A percentile compares a stretch with the other conserved stretches of the same genome.
phyloP scores from a whole-genome alignment of 2,113 vertebrate genomes.

The Toxostoma redivivum region DNA sequence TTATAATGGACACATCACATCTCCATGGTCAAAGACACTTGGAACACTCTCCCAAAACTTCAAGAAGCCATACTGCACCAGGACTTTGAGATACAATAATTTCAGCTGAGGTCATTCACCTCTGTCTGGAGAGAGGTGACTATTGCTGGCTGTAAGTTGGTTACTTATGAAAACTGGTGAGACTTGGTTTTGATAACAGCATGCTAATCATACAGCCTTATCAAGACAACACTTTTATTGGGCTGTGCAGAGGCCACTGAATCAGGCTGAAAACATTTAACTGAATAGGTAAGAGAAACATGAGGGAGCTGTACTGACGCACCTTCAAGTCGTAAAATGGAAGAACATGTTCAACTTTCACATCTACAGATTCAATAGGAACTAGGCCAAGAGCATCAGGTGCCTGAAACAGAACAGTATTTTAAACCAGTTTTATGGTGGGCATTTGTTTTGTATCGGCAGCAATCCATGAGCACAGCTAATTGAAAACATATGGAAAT shows the following conservation, averaged over 20 bases:
- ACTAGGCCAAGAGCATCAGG: constrained; percentile 65
- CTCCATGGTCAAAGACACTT: background rate
- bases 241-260: background rate
- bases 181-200: background rate
- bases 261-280: background rate
- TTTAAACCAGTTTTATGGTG: background rate
- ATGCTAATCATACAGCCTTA: background rate
- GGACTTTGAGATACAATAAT: background rate
- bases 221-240: background rate
- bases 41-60: background rate
- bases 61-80: background rate
- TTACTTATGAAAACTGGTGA: background rate
- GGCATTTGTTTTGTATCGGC: background rate
- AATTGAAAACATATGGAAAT: background rate
- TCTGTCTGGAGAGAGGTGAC: background rate
- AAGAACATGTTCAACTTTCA: constrained; percentile 65
- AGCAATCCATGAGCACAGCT: background rate
- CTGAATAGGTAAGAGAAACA: background rate
- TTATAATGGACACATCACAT: background rate
- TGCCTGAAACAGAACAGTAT: constrained; percentile 67
- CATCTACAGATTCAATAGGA: constrained; percentile 67
- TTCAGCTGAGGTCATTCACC: background rate
- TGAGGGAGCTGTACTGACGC: background rate
- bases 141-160: background rate
- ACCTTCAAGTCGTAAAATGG: constrained; percentile 85